A percentile compares a stretch with the other conserved stretches of the same genome.
Evolutionary conservation across 1,140 invertebrate species (phyloP).

Genomic region (Pogonognathellus flavescens): DNA sequence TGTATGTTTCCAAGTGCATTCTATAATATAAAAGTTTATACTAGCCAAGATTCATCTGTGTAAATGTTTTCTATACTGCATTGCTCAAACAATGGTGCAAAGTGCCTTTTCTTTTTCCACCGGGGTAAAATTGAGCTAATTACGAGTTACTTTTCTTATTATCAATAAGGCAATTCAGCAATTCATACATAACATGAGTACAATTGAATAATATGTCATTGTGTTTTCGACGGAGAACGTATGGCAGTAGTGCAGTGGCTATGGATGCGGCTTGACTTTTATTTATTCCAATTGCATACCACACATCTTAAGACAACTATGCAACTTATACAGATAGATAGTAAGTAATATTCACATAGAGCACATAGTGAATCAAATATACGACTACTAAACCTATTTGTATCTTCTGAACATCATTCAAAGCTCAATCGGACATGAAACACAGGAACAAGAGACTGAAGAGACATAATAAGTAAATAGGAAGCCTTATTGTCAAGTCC

Average conservation of each 20-base stretch:
- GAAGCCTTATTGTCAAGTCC: not conserved
- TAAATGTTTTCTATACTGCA: slow-evolving; percentile 2
- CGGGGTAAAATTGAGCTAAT: slow-evolving; percentile 42
- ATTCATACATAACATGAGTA: slow-evolving; percentile 32
- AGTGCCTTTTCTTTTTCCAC: slow-evolving; percentile 3
- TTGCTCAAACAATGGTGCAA: not conserved
- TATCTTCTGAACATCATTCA: not conserved
- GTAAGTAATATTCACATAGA: not conserved
- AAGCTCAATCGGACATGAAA: not conserved
- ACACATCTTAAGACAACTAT: not conserved
- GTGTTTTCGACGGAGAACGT: slow-evolving; percentile 15
- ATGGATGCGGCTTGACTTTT: not conserved
- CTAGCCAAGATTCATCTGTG: not conserved
- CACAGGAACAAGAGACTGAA: slow-evolving; percentile 12
- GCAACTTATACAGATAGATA: too few relatives aligned
- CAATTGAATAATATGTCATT: slow-evolving; percentile 35
- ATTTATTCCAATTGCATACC: not conserved
- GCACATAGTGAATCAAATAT: not conserved
- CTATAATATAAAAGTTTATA: not conserved
- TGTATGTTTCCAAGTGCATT: not conserved
- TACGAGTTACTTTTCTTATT: slow-evolving; percentile 45
- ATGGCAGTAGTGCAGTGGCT: not conserved
- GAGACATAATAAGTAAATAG: slow-evolving; percentile 30
- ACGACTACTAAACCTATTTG: not conserved
- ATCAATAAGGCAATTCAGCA: slow-evolving; percentile 49